Percentiles rank a stretch among this genome's conserved stretches.
Evolutionary conservation across 1,140 invertebrate species (phyloP).

Genomic region (Drosophila repleta): DNA sequence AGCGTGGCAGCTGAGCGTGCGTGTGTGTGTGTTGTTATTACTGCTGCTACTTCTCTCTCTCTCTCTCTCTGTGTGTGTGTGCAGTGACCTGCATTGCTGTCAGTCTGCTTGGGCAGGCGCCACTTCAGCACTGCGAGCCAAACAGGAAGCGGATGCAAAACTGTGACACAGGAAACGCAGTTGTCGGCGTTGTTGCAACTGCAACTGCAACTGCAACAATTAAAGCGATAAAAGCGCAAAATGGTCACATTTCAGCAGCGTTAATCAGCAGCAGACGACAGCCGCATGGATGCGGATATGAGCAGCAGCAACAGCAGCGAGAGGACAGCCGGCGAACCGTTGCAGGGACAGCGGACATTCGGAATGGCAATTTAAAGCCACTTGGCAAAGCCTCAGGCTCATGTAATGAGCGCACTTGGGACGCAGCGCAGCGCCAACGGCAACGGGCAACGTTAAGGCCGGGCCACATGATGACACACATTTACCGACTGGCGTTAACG

Average conservation of each 20-base stretch:
- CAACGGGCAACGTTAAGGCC: not conserved
- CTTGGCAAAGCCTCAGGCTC: constrained; percentile 56
- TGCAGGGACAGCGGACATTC: not conserved
- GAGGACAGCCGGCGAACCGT: not conserved
- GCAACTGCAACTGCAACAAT: constrained; percentile 59
- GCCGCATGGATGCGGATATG: constrained; percentile 34
- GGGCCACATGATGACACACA: constrained; percentile 65
- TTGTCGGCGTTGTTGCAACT: constrained; percentile 18
- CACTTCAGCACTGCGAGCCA: constrained; percentile 43
- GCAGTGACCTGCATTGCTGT: constrained; percentile 66
- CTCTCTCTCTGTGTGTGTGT: constrained; percentile 29
- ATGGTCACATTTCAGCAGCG: constrained; percentile 60
- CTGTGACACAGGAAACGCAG: constrained; percentile 43
- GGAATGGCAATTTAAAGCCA: constrained; percentile 67
- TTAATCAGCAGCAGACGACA: constrained; percentile 62
- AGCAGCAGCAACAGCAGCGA: constrained; percentile 15
- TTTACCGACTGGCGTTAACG: constrained; percentile 28
- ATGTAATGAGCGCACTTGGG: constrained; percentile 60
- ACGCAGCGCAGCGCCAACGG: constrained; percentile 31
- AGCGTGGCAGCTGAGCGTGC: constrained; percentile 1
- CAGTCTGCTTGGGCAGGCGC: constrained; percentile 26
- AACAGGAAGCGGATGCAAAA: constrained; percentile 54
- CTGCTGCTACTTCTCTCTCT: not conserved
- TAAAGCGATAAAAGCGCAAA: constrained; percentile 74
- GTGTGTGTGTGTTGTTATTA: not conserved